Percentiles rank a stretch among this genome's conserved stretches.
phyloP scores from a whole-genome alignment of 2,797 vertebrate species.

The Oryzias sinensis region DNA sequence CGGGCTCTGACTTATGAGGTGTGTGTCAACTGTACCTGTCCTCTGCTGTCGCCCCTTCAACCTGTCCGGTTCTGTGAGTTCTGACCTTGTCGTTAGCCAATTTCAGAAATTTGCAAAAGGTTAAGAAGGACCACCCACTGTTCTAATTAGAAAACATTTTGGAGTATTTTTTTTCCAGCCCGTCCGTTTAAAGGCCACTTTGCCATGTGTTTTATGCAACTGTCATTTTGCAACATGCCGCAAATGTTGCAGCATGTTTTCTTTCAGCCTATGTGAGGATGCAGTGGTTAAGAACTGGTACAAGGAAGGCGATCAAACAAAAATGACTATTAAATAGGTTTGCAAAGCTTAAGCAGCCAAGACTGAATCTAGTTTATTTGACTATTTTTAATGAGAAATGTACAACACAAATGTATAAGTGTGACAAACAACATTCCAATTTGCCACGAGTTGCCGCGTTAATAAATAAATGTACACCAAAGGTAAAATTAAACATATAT shows the following conservation, averaged over 20 bases:
- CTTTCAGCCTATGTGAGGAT: background rate
- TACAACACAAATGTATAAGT: no score
- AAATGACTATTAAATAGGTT: no score
- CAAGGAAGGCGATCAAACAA: background rate
- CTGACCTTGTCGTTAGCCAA: slow-evolving; percentile 70
- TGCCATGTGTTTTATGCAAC: slow-evolving; percentile 14
- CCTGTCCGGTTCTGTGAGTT: slow-evolving; percentile 55
- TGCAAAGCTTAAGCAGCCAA: background rate
- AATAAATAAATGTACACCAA: no score
- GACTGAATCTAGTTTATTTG: background rate
- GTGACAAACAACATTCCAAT: no score
- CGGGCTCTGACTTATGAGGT: slow-evolving; percentile 66
- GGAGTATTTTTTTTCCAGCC: slow-evolving; percentile 39
- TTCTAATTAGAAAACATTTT: slow-evolving; percentile 67
- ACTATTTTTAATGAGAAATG: no score
- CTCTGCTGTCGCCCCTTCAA: slow-evolving; percentile 42
- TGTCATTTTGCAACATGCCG: background rate
- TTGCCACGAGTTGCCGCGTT: no score
- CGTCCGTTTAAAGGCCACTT: slow-evolving; percentile 50
- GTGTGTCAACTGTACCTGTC: slow-evolving; percentile 61
- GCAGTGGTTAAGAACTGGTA: background rate
- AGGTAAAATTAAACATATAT: no score
- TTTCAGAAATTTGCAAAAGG: slow-evolving; percentile 70
- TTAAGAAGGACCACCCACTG: slow-evolving; percentile 46
- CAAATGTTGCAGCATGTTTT: slow-evolving; percentile 5